Percentiles rank a stretch among this genome's conserved stretches.
phyloP scores from a whole-genome alignment of 1,140 invertebrate genomes.

The Doryteuthis pealeii region DNA sequence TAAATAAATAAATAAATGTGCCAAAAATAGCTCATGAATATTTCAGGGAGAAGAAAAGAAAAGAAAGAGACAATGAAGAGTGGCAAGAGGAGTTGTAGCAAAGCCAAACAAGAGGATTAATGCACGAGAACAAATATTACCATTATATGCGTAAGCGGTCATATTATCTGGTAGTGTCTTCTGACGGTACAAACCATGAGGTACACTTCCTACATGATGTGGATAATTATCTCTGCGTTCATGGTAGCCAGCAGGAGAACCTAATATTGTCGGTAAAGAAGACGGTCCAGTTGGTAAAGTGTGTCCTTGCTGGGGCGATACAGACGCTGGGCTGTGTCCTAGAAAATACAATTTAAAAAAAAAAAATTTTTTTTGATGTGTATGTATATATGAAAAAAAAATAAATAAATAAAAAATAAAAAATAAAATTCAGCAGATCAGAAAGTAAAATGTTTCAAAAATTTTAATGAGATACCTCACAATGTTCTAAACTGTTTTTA shows the following conservation, averaged over 20 bases:
- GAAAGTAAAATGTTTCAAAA: background rate
- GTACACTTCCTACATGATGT: slow-evolving; percentile 40
- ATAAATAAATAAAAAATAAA: background rate
- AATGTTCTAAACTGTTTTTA: no score
- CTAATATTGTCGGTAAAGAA: slow-evolving; percentile 65
- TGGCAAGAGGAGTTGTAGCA: background rate
- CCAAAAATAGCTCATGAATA: no score
- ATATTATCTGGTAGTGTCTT: slow-evolving; percentile 46
- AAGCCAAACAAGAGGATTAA: no score
- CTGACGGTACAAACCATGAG: slow-evolving; percentile 63
- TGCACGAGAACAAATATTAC: background rate
- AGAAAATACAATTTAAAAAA: background rate
- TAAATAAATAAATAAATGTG: no score
- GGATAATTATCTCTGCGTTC: background rate
- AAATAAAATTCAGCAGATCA: background rate
- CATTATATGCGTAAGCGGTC: slow-evolving; percentile 19
- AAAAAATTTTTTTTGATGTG: no score
- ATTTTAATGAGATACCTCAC: background rate
- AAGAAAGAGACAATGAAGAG: background rate
- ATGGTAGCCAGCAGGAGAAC: slow-evolving; percentile 61
- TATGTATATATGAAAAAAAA: background rate
- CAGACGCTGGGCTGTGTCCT: slow-evolving; percentile 8
- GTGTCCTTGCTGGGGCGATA: slow-evolving; percentile 7
- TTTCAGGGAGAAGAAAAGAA: background rate
- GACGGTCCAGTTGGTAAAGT: slow-evolving; percentile 29